These are phyloP conservation scores for Tachycineta bicolor DNA, from an alignment of 2,113 vertebrate genomes.

Conservation along the genomic window DNA sequence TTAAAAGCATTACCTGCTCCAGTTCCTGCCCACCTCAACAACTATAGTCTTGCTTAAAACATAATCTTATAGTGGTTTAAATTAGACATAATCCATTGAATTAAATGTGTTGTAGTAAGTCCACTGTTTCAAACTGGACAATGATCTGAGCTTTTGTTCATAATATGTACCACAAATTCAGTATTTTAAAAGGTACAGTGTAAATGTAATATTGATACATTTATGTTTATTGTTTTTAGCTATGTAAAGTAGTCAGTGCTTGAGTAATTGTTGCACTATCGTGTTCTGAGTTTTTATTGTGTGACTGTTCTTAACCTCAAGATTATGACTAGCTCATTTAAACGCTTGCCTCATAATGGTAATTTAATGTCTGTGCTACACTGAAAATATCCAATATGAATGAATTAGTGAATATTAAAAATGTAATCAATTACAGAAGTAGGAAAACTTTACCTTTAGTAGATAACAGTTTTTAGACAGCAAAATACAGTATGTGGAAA, in stretches of 20 bases:
- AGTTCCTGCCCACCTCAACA: neutral
- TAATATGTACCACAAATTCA: neutral
- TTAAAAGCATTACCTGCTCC: neutral
- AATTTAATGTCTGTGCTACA: neutral
- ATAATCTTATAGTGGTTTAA: neutral
- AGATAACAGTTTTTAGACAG: conserved; percentile 6
- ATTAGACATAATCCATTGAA: neutral
- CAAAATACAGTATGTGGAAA: conserved; percentile 6
- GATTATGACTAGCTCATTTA: neutral
- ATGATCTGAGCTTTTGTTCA: neutral
- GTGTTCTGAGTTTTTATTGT: neutral
- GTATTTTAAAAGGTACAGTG: neutral
- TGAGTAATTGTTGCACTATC: neutral
- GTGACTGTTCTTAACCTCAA: neutral
- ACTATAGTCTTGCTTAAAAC: neutral
- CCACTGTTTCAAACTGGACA: neutral
- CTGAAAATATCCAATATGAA: neutral
- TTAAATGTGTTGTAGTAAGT: neutral
- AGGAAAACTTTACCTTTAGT: neutral
- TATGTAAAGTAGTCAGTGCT: neutral
- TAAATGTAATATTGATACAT: neutral
- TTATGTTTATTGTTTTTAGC: neutral
- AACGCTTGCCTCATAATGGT: neutral
- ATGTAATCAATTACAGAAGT: neutral
- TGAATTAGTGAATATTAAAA: conserved; percentile 5